These are phyloP conservation scores for Margarornis squamiger DNA, from an alignment of 2,797 vertebrate species.

Conservation along the genomic window DNA sequence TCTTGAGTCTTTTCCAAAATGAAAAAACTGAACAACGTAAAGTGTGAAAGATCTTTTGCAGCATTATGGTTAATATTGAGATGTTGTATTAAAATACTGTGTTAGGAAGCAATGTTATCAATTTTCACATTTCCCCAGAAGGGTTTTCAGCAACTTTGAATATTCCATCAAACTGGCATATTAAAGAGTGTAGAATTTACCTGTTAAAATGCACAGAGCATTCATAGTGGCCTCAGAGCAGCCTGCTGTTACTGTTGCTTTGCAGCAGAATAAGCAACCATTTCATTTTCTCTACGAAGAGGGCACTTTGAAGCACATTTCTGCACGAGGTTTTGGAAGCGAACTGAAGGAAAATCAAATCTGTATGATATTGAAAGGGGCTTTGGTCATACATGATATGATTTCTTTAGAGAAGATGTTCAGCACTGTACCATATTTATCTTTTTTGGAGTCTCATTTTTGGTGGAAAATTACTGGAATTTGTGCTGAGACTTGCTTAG, in stretches of 20 bases:
- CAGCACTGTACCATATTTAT: background rate
- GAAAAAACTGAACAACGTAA: conserved; percentile 6
- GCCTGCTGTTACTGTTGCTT: background rate
- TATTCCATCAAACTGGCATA: background rate
- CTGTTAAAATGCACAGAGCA: conserved; percentile 27
- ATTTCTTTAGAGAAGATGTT: background rate
- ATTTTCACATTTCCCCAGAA: conserved; percentile 22
- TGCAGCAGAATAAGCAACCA: conserved; percentile 15
- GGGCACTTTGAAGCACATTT: background rate
- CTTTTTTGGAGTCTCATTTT: background rate
- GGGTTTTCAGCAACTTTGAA: background rate
- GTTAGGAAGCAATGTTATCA: background rate
- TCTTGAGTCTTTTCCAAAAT: conserved; percentile 11
- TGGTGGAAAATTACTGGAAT: conserved; percentile 36
- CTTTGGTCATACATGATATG: background rate
- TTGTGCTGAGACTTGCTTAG: background rate
- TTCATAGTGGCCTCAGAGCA: background rate
- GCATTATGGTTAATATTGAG: background rate
- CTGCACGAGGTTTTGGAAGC: background rate
- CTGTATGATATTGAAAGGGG: background rate
- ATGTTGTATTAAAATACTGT: conserved; percentile 20
- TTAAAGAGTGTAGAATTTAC: background rate
- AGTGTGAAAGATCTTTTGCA: conserved; percentile 17
- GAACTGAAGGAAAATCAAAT: conserved; percentile 12
- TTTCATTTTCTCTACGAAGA: conserved; percentile 8